phyloP scores from a whole-genome alignment of 1,140 invertebrate genomes.

The Arion vulgaris region DNA sequence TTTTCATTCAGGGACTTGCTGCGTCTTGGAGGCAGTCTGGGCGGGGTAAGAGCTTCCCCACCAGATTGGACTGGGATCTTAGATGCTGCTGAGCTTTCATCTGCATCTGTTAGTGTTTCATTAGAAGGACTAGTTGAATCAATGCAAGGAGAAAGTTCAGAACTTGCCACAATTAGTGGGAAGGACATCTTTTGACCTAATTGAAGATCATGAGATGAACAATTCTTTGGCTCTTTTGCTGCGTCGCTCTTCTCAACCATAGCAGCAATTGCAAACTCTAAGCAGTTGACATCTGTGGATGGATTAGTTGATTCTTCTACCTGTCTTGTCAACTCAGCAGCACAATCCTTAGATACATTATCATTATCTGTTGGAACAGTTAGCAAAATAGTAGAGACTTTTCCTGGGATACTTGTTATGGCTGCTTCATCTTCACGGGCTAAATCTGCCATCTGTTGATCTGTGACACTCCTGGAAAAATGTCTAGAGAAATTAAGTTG shows the following conservation, averaged over 20 bases:
- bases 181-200: neutral
- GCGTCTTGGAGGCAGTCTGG: slow-evolving; percentile 18
- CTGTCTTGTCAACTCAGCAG: neutral
- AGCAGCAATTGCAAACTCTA: neutral
- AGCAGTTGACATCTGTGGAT: neutral
- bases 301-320: neutral
- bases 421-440: neutral
- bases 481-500: slow-evolving; percentile 53
- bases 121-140: neutral
- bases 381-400: no score
- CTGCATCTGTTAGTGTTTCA: neutral
- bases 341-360: neutral
- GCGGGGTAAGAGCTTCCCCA: neutral
- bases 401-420: neutral
- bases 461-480: slow-evolving; percentile 24
- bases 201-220: neutral
- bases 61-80: neutral
- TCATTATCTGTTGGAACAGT: neutral
- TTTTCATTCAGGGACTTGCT: slow-evolving; percentile 30
- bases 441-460: neutral
- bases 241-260: neutral
- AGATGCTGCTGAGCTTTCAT: neutral
- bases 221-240: neutral
- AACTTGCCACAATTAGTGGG: neutral
- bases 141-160: neutral